These are phyloP conservation scores for Germaria angustata DNA, from an alignment of 2,888 invertebrate species.

Conservation along the genomic window DNA sequence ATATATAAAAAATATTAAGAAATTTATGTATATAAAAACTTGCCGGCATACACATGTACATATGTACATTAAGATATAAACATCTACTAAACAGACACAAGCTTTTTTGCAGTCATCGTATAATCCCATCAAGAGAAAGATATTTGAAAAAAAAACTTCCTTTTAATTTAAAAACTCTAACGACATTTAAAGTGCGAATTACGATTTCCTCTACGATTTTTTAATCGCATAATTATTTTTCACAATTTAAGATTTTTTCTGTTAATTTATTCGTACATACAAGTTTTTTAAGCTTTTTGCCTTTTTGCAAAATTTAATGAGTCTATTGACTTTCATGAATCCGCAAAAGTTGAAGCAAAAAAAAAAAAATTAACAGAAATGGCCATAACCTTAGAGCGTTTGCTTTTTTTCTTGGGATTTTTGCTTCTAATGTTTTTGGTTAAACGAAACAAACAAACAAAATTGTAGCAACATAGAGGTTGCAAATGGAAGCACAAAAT, in stretches of 20 bases:
- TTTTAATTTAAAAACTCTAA: conserved; percentile 12
- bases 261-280: conserved; percentile 43
- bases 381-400: conserved; percentile 59
- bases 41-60: no score
- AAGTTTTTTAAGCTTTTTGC: not conserved
- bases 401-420: not conserved
- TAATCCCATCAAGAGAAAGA: not conserved
- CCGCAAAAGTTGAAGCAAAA: conserved; percentile 8
- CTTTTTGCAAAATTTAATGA: conserved; percentile 35
- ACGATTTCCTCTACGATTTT: not conserved
- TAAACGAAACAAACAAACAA: not conserved
- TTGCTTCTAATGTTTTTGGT: not conserved
- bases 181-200: conserved; percentile 12
- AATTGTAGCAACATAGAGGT: not conserved
- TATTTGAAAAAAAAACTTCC: not conserved
- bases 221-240: not conserved
- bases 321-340: conserved; percentile 57
- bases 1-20: not conserved
- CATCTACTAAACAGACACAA: no score
- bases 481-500: not conserved
- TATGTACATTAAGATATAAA: no score
- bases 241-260: not conserved
- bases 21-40: no score
- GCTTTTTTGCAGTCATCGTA: no score
- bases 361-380: conserved; percentile 8